A percentile compares a stretch with the other conserved stretches of the same genome.
These are phyloP conservation scores for Myopa testacea DNA, from an alignment of 2,888 invertebrate species.

Conservation along the genomic window DNA sequence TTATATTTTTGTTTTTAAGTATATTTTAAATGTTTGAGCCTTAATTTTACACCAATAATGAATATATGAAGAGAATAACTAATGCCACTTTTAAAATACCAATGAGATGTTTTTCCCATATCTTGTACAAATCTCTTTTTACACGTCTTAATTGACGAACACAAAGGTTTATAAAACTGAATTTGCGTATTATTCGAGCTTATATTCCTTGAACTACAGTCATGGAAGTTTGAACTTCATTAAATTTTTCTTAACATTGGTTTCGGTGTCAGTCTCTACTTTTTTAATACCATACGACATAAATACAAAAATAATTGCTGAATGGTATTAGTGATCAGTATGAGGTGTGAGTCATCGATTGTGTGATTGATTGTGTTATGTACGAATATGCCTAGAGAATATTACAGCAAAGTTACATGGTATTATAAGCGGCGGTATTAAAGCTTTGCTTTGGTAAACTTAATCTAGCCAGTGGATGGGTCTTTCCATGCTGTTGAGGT, in stretches of 20 bases:
- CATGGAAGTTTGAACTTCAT: neutral
- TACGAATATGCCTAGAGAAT: conserved; percentile 41
- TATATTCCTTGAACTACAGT: neutral
- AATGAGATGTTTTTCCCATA: neutral
- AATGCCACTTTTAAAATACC: neutral
- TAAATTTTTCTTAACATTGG: neutral
- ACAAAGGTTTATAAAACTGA: neutral
- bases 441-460: conserved; percentile 80
- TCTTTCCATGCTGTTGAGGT: conserved; percentile 91
- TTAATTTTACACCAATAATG: no score
- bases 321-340: conserved; percentile 38
- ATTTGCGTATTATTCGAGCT: neutral
- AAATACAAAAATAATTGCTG: conserved; percentile 6
- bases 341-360: conserved; percentile 44
- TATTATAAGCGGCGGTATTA: conserved; percentile 86
- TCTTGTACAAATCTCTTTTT: neutral
- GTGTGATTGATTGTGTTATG: conserved; percentile 46
- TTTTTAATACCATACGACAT: neutral
- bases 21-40: no score
- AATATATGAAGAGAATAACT: no score
- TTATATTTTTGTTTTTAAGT: no score
- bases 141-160: neutral
- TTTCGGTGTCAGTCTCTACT: neutral
- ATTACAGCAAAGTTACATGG: conserved; percentile 75
- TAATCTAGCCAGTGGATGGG: conserved; percentile 90